Evolutionary conservation across 2,113 vertebrate genomes (phyloP).

Genomic region (Spea bombifrons): DNA sequence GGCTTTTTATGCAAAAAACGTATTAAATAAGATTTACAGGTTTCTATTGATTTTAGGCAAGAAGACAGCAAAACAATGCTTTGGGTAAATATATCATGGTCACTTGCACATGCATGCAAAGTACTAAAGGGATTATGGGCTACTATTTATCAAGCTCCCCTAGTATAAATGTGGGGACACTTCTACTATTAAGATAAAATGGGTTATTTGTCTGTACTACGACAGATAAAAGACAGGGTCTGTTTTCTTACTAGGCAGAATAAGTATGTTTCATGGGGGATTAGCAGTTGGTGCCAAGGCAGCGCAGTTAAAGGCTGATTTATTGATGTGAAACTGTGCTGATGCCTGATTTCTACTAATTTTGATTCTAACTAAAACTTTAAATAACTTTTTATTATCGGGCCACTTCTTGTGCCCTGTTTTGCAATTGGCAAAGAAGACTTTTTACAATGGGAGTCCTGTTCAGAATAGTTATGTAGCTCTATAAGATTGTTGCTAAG

Average conservation of each 20-base stretch:
- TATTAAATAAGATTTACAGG: not conserved
- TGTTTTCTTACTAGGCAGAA: not conserved
- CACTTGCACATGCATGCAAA: not conserved
- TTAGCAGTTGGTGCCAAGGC: not conserved
- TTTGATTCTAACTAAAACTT: too few species aligned
- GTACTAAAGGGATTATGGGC: not conserved
- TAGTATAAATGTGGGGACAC: not conserved
- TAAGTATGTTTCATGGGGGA: not conserved
- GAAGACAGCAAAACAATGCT: not conserved
- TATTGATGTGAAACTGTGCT: too few species aligned
- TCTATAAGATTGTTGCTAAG: too few species aligned
- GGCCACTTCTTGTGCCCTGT: too few species aligned
- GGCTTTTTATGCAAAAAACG: slow-evolving; percentile 6
- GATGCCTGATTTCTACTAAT: too few species aligned
- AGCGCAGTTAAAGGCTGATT: too few species aligned
- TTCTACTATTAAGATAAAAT: not conserved
- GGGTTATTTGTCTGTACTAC: not conserved
- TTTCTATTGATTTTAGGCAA: not conserved
- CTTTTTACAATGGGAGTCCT: too few species aligned
- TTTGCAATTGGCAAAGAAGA: too few species aligned
- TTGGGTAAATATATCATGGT: not conserved
- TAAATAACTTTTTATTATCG: too few species aligned
- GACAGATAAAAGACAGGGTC: not conserved
- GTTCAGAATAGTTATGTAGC: too few species aligned
- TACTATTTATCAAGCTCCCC: not conserved